phyloP scores from a whole-genome alignment of 53 echinoderm and acorn worm genomes.

The Apostichopus leukothele region DNA sequence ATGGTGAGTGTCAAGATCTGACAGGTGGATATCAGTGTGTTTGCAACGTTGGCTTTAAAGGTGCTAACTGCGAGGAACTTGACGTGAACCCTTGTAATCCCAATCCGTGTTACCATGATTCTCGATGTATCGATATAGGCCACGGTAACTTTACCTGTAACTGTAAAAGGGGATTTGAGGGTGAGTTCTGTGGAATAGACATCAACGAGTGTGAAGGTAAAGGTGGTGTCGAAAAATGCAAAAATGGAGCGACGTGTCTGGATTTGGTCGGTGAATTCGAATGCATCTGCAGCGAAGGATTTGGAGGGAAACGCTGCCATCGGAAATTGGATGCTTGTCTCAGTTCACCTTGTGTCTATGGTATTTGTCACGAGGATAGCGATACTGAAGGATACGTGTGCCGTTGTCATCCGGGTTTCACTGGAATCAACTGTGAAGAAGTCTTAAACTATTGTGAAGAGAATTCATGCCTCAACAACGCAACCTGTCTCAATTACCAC shows the following conservation, averaged over 20 bases:
- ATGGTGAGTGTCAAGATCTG: slow-evolving; percentile 75
- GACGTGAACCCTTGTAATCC: slow-evolving; percentile 69
- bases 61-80: slow-evolving; percentile 67
- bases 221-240: slow-evolving; percentile 64
- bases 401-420: slow-evolving; percentile 72
- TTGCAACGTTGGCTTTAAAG: slow-evolving; percentile 67
- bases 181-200: slow-evolving; percentile 71
- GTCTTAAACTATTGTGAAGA: slow-evolving; percentile 66
- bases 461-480: slow-evolving; percentile 79
- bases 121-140: slow-evolving; percentile 66
- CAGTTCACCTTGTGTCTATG: slow-evolving; percentile 84
- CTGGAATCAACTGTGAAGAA: slow-evolving; percentile 68
- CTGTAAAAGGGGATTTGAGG: slow-evolving; percentile 81
- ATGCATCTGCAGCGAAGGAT: slow-evolving; percentile 76
- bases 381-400: slow-evolving; percentile 61
- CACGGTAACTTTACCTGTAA: slow-evolving; percentile 74
- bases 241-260: slow-evolving; percentile 86
- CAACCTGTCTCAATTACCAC: slow-evolving; percentile 70
- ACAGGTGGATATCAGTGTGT: slow-evolving; percentile 73
- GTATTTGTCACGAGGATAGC: slow-evolving; percentile 67
- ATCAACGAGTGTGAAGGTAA: slow-evolving; percentile 73
- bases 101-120: slow-evolving; percentile 66
- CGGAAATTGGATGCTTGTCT: slow-evolving; percentile 83
- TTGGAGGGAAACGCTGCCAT: slow-evolving; percentile 83
- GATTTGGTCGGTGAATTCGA: slow-evolving; percentile 72